Conservation (phyloP, 2,888 invertebrate species). For the Crocallis elinguaria region DNA sequence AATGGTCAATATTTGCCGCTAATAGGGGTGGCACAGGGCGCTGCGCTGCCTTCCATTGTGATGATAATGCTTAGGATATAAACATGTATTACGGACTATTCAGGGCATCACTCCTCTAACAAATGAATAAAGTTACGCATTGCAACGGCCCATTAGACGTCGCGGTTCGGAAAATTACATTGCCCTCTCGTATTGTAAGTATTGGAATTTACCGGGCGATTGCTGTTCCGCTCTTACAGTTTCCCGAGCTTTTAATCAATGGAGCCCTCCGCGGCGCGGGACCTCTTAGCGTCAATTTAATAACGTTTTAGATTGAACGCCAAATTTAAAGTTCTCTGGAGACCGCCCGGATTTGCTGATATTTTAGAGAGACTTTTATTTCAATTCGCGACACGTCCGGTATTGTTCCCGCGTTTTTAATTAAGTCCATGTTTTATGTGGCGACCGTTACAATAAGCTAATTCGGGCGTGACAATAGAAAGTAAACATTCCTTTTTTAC, state of each 20-base stretch:
- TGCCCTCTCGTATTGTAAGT: constrained; percentile 56
- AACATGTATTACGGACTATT: constrained; percentile 19
- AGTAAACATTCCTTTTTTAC: constrained; percentile 46
- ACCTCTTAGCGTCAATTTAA: constrained; percentile 65
- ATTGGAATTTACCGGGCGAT: constrained; percentile 62
- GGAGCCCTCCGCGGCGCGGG: constrained; percentile 50
- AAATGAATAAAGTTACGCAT: constrained; percentile 65
- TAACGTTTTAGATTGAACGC: constrained; percentile 56
- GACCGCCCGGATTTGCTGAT: constrained; percentile 25
- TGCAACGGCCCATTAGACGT: constrained; percentile 64
- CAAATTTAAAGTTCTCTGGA: constrained; percentile 48
- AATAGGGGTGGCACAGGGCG: constrained; percentile 42
- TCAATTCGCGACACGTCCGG: constrained; percentile 25
- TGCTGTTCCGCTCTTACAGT: constrained; percentile 43
- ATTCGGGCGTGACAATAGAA: constrained; percentile 36
- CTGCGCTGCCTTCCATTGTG: constrained; percentile 49
- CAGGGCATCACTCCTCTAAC: constrained; percentile 26
- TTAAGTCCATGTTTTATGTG: constrained; percentile 22
- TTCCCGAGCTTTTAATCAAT: constrained; percentile 65
- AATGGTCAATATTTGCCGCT: constrained; percentile 57
- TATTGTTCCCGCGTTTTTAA: constrained; percentile 29
- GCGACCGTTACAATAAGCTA: constrained; percentile 15
- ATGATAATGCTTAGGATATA: constrained; percentile 51
- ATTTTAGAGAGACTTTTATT: constrained; percentile 28
- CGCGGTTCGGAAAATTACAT: constrained; percentile 62